Base-by-base conservation (phyloP, 2,797 vertebrate species). In the Oryzias dopingdopingensis region DNA sequence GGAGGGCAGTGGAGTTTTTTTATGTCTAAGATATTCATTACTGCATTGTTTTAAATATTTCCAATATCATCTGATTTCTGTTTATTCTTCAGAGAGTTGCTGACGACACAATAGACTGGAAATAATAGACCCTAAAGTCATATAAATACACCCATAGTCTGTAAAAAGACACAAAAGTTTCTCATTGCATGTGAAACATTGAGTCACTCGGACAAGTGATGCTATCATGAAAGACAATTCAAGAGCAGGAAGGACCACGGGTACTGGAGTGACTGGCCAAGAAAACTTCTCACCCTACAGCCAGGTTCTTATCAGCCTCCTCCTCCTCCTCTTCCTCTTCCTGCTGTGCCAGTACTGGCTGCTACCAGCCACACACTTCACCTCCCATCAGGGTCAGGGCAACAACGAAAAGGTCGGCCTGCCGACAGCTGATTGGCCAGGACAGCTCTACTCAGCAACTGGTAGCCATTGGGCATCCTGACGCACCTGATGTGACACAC, bases 301-400 rank as follows among this genome's bases (percentile, higher is more conserved):
- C 92, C 68, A 83, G 86, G 89, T 93, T 90, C 91, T 92, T 92
- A 68, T 62, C 88, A 77, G 87, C 79, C 71, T 79, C 83, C 82
- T 89, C 79, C 82, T 57, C 64, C 57, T 18, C 18, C 18, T 18
- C 18, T 18, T 61, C 66, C 59, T 72, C 72, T 1, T 76, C 83
- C 82, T 57, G 65, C 83, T 83, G 86, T 82, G 86, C 85, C 82
- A 88, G 85, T 86, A 81, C 88, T 90, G 92, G 92, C 91, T 91
- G 92, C 84, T 90, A 94, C 93, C 95, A 93, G 93, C 90, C 91
- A 93, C 92, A 85, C 88, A 94, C 91, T 94, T 95, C 94, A 94
- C 85, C 92, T 92, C 87, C 88, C 87, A 94, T 95, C 92, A 95
- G 54, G 89, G 89, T 76, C 65, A 89, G 88, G 70, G 76, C 78